phyloP scores from a whole-genome alignment of 92 coral and sea anemone species.

The Zoanthus sansibaricus region DNA sequence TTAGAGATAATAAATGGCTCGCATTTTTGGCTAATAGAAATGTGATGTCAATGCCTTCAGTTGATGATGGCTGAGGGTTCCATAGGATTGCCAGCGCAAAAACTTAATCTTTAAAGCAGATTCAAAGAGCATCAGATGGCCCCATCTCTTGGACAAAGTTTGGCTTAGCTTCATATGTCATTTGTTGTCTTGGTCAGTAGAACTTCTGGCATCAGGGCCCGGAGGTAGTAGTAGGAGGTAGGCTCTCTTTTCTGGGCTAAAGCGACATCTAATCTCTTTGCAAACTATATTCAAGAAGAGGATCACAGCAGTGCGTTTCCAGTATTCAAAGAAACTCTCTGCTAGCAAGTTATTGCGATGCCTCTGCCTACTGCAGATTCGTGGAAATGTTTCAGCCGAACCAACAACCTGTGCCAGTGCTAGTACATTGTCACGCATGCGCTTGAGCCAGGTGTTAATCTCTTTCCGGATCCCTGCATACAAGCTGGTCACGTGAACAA shows the following conservation, averaged over 20 bases:
- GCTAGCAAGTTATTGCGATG: constrained; percentile 53
- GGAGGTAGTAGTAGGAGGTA: constrained; percentile 29
- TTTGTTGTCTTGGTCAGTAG: background rate
- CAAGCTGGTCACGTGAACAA: constrained; percentile 31
- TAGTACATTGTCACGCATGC: constrained; percentile 11
- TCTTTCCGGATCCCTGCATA: constrained; percentile 24
- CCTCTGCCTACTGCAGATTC: constrained; percentile 53
- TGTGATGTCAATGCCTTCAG: background rate
- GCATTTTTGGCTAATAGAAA: constrained; percentile 7
- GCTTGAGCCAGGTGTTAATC: constrained; percentile 12
- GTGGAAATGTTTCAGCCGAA: constrained; percentile 35
- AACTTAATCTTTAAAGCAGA: background rate
- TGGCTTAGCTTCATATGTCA: background rate
- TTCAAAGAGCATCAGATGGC: background rate
- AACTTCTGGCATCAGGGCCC: constrained; percentile 12
- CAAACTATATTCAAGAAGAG: background rate
- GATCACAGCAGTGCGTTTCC: constrained; percentile 32
- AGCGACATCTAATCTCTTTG: too few species aligned
- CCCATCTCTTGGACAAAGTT: background rate
- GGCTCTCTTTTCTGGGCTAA: constrained; percentile 25
- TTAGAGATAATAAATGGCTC: background rate
- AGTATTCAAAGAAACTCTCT: constrained; percentile 17
- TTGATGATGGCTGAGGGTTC: background rate
- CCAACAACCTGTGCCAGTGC: constrained; percentile 23
- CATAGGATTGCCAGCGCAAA: background rate